Evolutionary conservation across 2,888 invertebrate species (phyloP), one percentile per base, ranked within the genome.

Genomic region (Cataglyphis albicans): DNA sequence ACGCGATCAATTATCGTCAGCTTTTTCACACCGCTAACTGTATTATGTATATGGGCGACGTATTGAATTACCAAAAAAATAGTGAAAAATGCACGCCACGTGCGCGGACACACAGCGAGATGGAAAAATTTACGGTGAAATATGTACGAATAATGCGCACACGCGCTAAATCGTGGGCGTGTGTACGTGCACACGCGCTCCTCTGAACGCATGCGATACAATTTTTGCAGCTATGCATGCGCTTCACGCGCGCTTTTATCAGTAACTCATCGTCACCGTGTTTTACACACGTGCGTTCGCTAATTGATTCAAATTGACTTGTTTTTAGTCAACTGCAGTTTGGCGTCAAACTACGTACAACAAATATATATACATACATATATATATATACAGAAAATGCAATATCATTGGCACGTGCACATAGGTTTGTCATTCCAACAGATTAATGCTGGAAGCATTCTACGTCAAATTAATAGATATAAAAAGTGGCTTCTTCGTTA

Each of bases 11-110:
- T 80, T 80, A 80, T 80, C 78, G 78, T 80, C 78, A 80, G 70
- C 70, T 80, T 59, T 80, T 80, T 80, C 70, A 70, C 72, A 59
- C 70, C 70, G 44, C 78, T 80, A 80, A 80, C 78, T 80, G 70
- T 80, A 80, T 80, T 80, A 80, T 80, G 70, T 59, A 80, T 52
- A 52, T 80, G 78, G 70, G 78, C 78, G 70, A 80, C 72, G 70
- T 80, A 80, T 80, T 80, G 78, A 80, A 80, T 80, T 80, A 80
- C 78, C 78, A 80, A 80, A 80, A 80, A 80, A 80, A n/a, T 70
- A 59, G 57, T 80, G 70, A 80, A 80, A 80, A 80, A 80, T 80
- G 78, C 61, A 80, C 70, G 78, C 70, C 70, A 41, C 70, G 72
- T 70, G 78, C 70, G 48, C 70, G 48, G 7, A 52, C 48, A n/a